Conservation (phyloP, 2,797 vertebrate genomes). For the Erpetoichthys calabaricus region DNA sequence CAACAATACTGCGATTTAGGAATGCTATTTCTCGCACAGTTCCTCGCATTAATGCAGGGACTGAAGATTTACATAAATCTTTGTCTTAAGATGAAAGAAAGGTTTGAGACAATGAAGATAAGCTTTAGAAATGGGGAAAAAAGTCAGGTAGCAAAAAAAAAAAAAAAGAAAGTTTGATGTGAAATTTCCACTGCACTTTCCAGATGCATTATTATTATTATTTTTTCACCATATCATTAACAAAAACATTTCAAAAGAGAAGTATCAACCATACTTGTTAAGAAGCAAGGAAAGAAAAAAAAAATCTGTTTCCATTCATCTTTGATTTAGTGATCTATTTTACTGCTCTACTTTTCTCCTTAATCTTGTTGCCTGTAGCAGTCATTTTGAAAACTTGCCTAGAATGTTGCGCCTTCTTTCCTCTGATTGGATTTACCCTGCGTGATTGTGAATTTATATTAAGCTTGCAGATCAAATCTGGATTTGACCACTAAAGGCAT, state of each 20-base stretch:
- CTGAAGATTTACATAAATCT: conserved; percentile 72
- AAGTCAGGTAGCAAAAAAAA: conserved; percentile 21
- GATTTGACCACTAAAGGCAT: conserved; percentile 36
- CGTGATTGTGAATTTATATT: conserved; percentile 49
- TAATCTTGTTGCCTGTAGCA: conserved; percentile 51
- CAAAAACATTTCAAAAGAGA: conserved; percentile 19
- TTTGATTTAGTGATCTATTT: conserved; percentile 32
- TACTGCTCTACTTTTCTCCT: conserved; percentile 28
- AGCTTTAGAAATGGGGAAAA: conserved; percentile 49
- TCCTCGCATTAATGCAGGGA: conserved; percentile 54
- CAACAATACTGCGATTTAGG: conserved; percentile 64
- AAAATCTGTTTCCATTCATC: conserved; percentile 22
- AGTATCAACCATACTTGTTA: conserved; percentile 16
- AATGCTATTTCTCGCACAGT: conserved; percentile 59
- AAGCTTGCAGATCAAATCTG: conserved; percentile 33
- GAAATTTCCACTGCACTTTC: conserved; percentile 45
- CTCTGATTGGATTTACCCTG: conserved; percentile 45
- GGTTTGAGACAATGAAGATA: conserved; percentile 64
- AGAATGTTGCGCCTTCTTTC: conserved; percentile 38
- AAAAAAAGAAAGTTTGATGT: conserved; percentile 30
- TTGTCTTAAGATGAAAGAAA: conserved; percentile 68
- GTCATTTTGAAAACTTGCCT: conserved; percentile 44
- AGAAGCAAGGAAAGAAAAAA: conserved; percentile 17
- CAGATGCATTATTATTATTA: conserved; percentile 23
- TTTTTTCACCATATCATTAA: conserved; percentile 20